Base-by-base conservation (phyloP, 1,140 invertebrate genomes). In the roundworm (Caenorhabditis elegans) region DNA sequence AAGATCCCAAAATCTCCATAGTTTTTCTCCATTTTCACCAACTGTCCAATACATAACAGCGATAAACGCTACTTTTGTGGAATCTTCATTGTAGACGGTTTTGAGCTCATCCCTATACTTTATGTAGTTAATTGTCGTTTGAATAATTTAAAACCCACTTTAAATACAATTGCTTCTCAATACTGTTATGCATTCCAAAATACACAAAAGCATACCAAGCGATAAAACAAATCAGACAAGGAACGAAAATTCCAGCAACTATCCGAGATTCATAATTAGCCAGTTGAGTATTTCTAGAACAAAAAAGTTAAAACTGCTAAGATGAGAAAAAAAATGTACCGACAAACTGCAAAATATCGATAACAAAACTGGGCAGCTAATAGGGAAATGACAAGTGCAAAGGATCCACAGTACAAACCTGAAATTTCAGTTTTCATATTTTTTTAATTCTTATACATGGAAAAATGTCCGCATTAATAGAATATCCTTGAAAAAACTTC, bases 361-460 rank as follows among this genome's bases (percentile, higher is more conserved):
- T 70, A 70, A 13, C 60, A 31, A 13, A 70, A 70, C n/a, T 70
- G 60, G 17, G 60, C 60, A 24, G 60, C 60, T 22, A 70, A 26
- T 3, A 70, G 60, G 1, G 60, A 70, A n/a, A 70, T 70, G 0
- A 70, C 60, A 36, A 70, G 60, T 19, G 60, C 60, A 70, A 70
- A 70, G 19, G 60, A 70, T 1, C 60, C 60, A n/a, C 60, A 70
- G 60, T 70, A 70, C 17, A 70, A n/a, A 24, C 60, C 60, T 70
- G 1, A 60, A 34, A 34, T 26, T 11, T 28, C 51, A 28, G 17
- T 26, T 28, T 55, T 26, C 22, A 36, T 34, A 36, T 34, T n/a
- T 60, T 34, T 36, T 1, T 26, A 53, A 43, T 43, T 43, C 39
- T n/a, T n/a, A n/a, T n/a, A 43, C 15, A 15, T 15, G 39, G 5